Base-by-base conservation (phyloP, 2,113 vertebrate species). In the Pygoscelis antarcticus region DNA sequence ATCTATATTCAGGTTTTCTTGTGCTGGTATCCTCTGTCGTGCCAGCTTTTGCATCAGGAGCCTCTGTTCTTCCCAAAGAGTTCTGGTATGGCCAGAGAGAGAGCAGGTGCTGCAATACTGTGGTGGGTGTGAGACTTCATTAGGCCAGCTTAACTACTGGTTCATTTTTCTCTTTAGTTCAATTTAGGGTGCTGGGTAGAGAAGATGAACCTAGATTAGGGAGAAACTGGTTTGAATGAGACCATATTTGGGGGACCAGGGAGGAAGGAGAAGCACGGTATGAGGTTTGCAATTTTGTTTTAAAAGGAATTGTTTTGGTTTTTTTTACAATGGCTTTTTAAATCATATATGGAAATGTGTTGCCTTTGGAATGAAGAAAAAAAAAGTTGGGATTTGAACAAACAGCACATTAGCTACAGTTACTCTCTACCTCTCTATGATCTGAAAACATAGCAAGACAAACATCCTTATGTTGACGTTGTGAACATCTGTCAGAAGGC, bases 241-340 rank as follows among this genome's bases (percentile, higher is more conserved):
- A 72, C 34, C 8, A 0, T 78, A 60, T 71, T 54, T 60, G 11
- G 3, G 3, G 17, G 3, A 4, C 3, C 9, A 13, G 36, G n/a
- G 46, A 90, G 36, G 52, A 60, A 58, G 23, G 40, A 93, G 16
- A 36, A 69, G 13, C 25, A 38, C 2, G 6, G 22, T 46, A 70
- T 5, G 11, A 38, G 3, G 16, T 32, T 82, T 90, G 42, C n/a
- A 55, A 4, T 47, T 82, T 51, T 23, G 13, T 83, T 87, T 14
- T 80, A 26, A 86, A 83, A 77, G 10, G 9, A 46, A 5, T 36
- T 62, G 19, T 44, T 82, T 46, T 46, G n/a, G n/a, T 18, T 51
- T 71, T 81, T 91, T 76, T 87, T 71, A 19, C 18, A 13, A 3
- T 80, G 30, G 7, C 19, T 74, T 83, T 65, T 25, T 64, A 57